Evolutionary conservation across 92 coral and sea anemone species (phyloP).

Genomic region (Paragorgia papillata): DNA sequence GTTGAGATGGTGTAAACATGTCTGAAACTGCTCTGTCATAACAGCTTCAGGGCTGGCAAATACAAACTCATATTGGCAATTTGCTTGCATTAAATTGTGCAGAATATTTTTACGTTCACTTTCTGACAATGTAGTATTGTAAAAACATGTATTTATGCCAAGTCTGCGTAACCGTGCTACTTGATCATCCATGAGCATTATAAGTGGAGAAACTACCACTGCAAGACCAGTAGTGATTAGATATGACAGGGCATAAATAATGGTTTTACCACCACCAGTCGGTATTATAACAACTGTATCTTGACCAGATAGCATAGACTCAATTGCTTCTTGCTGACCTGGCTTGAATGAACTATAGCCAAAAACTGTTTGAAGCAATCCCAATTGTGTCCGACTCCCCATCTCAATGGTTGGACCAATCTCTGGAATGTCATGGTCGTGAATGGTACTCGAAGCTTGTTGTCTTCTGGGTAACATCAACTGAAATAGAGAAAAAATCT

Average conservation of each 20-base stretch:
- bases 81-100: slow-evolving; percentile 27
- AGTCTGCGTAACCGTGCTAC: slow-evolving; percentile 22
- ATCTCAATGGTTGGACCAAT: not conserved
- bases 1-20: slow-evolving; percentile 6
- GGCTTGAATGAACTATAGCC: slow-evolving; percentile 37
- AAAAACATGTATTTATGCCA: slow-evolving; percentile 43
- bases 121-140: slow-evolving; percentile 20
- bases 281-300: slow-evolving; percentile 50
- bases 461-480: no score
- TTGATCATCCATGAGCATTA: slow-evolving; percentile 44
- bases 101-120: slow-evolving; percentile 38
- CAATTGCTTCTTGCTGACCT: slow-evolving; percentile 31
- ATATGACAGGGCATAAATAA: slow-evolving; percentile 35
- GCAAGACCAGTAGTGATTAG: slow-evolving; percentile 34
- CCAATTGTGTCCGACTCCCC: not conserved
- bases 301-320: slow-evolving; percentile 18
- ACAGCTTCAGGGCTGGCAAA: slow-evolving; percentile 50
- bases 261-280: slow-evolving; percentile 56
- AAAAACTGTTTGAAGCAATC: slow-evolving; percentile 2
- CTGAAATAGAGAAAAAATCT: no score
- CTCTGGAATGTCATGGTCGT: not conserved
- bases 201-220: slow-evolving; percentile 35
- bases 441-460: no score
- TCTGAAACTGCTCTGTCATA: slow-evolving; percentile 37
- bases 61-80: slow-evolving; percentile 43